Conservation (phyloP, 1,140 invertebrate genomes). For the Drusus annulatus region DNA sequence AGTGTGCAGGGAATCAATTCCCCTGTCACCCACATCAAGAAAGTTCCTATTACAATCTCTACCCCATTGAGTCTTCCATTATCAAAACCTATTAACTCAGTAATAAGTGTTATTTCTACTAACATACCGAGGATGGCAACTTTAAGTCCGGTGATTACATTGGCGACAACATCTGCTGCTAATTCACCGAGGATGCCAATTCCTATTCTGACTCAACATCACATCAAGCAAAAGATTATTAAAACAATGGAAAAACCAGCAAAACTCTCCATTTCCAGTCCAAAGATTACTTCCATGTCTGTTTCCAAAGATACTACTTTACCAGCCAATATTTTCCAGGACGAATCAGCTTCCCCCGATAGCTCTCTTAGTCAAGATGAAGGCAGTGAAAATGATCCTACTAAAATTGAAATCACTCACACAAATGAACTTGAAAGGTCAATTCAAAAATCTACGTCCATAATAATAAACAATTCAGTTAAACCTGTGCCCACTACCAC, state of each 20-base stretch:
- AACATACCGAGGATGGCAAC: constrained; percentile 66
- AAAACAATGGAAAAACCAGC: constrained; percentile 72
- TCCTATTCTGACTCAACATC: constrained; percentile 67
- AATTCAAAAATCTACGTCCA: neutral
- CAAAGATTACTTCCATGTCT: constrained; percentile 71
- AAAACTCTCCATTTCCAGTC: constrained; percentile 68
- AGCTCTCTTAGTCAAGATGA: constrained; percentile 62
- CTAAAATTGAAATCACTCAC: constrained; percentile 43
- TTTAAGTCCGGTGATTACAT: constrained; percentile 66
- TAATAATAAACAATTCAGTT: neutral
- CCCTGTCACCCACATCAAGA: constrained; percentile 65
- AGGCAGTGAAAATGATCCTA: constrained; percentile 20
- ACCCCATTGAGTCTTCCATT: constrained; percentile 61
- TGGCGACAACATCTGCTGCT: constrained; percentile 64
- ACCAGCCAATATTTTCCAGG: constrained; percentile 76
- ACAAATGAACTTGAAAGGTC: neutral
- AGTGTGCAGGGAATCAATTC: constrained; percentile 46
- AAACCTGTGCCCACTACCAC: neutral
- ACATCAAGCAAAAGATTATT: constrained; percentile 70
- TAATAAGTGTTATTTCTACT: constrained; percentile 69
- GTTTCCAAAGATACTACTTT: constrained; percentile 72
- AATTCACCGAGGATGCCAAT: constrained; percentile 64
- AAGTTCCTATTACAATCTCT: constrained; percentile 64
- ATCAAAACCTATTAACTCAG: constrained; percentile 67
- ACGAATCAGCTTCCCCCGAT: constrained; percentile 74